Conservation (phyloP, 2,888 invertebrate genomes). For the Mythimna pallens region DNA sequence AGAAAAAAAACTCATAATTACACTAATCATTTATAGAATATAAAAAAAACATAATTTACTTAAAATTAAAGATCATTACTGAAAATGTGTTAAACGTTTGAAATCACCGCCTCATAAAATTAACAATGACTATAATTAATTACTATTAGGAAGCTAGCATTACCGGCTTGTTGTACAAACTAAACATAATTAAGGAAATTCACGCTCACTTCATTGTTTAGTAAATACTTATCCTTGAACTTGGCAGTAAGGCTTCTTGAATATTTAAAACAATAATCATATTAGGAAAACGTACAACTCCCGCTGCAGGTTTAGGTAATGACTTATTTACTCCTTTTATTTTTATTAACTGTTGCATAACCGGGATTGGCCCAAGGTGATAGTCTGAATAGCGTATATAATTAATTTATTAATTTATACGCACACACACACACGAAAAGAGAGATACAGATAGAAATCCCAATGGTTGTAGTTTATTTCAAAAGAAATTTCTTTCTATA, state of each 20-base stretch:
- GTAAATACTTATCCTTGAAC: constrained; percentile 44
- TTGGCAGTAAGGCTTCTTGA: constrained; percentile 37
- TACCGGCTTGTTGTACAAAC: constrained; percentile 32
- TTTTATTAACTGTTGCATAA: too few species aligned
- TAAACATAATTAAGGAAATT: constrained; percentile 56
- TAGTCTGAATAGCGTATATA: neutral
- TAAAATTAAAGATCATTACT: constrained; percentile 1
- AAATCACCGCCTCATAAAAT: constrained; percentile 11
- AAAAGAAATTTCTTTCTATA: too few species aligned
- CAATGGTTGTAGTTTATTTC: too few species aligned
- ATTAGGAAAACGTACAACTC: constrained; percentile 49
- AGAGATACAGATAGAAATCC: too few species aligned
- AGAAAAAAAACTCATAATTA: neutral
- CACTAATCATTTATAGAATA: neutral
- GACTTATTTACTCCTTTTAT: neutral
- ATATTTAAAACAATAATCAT: constrained; percentile 37
- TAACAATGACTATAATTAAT: constrained; percentile 35
- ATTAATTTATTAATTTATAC: too few species aligned
- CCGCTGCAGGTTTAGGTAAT: neutral
- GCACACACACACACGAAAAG: too few species aligned
- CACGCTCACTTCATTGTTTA: constrained; percentile 30
- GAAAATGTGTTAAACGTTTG: constrained; percentile 31
- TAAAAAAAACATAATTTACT: neutral
- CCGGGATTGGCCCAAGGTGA: too few species aligned
- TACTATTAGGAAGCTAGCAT: constrained; percentile 38